Conservation (phyloP, 2,113 vertebrate genomes). For the Ellobius talpinus region DNA sequence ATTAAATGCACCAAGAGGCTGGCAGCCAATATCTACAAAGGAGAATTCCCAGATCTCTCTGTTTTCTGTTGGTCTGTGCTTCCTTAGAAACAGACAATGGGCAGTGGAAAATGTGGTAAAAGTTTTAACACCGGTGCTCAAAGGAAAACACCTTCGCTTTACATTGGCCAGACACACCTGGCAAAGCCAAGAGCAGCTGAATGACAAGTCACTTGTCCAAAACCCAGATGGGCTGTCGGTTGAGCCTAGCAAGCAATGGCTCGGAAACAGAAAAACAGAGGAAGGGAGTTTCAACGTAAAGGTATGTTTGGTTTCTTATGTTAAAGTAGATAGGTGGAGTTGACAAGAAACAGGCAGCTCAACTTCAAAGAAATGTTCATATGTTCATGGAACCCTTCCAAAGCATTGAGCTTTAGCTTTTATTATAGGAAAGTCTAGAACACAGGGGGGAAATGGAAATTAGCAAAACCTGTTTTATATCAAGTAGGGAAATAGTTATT, state of each 20-base stretch:
- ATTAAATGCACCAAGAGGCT: slow-evolving; percentile 71
- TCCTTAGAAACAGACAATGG: slow-evolving; percentile 77
- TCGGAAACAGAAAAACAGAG: slow-evolving; percentile 42
- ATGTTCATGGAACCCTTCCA: slow-evolving; percentile 32
- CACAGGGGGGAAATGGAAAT: not conserved
- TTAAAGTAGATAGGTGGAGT: not conserved
- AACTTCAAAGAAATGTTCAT: slow-evolving; percentile 30
- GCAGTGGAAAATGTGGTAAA: slow-evolving; percentile 77
- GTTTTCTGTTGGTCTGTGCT: slow-evolving; percentile 61
- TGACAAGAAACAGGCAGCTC: slow-evolving; percentile 15
- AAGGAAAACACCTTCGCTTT: slow-evolving; percentile 79
- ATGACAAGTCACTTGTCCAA: slow-evolving; percentile 60
- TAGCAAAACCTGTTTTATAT: not conserved
- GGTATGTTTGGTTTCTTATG: not conserved
- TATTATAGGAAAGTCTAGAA: not conserved
- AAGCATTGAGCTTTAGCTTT: not conserved
- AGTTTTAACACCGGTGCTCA: slow-evolving; percentile 57
- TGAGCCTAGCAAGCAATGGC: not conserved
- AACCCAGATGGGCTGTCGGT: slow-evolving; percentile 37
- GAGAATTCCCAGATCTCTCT: slow-evolving; percentile 63
- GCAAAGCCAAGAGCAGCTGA: slow-evolving; percentile 59
- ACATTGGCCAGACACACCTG: slow-evolving; percentile 71
- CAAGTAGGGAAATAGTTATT: slow-evolving; percentile 38
- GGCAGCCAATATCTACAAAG: slow-evolving; percentile 75
- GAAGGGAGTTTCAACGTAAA: not conserved